These are phyloP conservation scores for Harpegnathos saltator DNA, from an alignment of 1,140 invertebrate genomes.

Conservation along the genomic window DNA sequence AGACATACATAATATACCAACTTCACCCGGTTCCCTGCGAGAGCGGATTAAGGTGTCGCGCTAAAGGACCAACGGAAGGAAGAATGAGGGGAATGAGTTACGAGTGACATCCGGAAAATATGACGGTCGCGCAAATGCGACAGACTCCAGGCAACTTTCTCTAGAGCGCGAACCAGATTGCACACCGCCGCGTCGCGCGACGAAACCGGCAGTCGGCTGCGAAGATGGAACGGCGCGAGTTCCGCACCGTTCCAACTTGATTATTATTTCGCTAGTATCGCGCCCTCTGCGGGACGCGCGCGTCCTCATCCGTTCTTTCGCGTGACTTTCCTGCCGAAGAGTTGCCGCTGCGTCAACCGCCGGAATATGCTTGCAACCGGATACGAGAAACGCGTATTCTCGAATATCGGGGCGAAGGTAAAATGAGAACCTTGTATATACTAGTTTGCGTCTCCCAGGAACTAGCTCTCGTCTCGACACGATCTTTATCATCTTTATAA, in stretches of 20 bases:
- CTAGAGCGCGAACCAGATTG: conserved; percentile 41
- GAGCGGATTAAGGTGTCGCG: not conserved
- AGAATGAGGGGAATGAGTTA: conserved; percentile 57
- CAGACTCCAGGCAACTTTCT: conserved; percentile 28
- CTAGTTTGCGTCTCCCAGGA: not conserved
- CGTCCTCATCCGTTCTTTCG: not conserved
- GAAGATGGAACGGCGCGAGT: conserved; percentile 19
- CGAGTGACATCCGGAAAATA: conserved; percentile 50
- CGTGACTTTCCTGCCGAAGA: not conserved
- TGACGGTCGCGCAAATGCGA: conserved; percentile 24
- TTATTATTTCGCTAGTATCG: conserved; percentile 52
- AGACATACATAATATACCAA: conserved; percentile 75
- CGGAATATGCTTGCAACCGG: not conserved
- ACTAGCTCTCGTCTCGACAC: not conserved
- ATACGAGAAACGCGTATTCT: not conserved
- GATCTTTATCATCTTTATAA: not conserved
- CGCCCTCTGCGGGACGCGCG: not conserved
- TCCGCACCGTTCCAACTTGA: conserved; percentile 30
- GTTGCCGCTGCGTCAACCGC: no score
- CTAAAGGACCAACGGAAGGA: conserved; percentile 40
- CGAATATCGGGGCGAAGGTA: not conserved
- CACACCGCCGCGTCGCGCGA: conserved; percentile 13
- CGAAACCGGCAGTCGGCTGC: not conserved
- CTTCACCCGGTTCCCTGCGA: conserved; percentile 42
- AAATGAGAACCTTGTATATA: not conserved